phyloP scores from a whole-genome alignment of 1,140 invertebrate genomes.

The Drosophila repletoides region DNA sequence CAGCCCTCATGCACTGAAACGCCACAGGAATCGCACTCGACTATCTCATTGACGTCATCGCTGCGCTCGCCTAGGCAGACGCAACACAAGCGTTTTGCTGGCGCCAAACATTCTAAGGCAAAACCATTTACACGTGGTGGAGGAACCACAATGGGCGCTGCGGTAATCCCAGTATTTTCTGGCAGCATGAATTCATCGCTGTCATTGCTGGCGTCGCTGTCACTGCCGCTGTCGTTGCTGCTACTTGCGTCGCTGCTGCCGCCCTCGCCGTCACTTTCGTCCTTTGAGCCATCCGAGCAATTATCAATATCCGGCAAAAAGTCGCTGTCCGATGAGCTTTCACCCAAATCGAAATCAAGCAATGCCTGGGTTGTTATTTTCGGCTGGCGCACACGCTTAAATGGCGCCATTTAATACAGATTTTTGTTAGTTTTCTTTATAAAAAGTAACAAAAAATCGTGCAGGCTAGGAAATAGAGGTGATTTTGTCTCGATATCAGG shows the following conservation, averaged over 20 bases:
- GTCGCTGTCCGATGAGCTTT: conserved; percentile 97
- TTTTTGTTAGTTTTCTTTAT: conserved; percentile 21
- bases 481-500: no score
- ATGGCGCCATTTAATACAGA: conserved; percentile 60
- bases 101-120: conserved; percentile 37
- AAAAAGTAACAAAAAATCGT: conserved; percentile 18
- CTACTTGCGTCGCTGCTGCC: conserved; percentile 78
- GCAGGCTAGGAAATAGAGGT: background rate
- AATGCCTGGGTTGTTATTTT: conserved; percentile 77
- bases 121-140: conserved; percentile 31
- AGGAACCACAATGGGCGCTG: background rate
- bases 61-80: conserved; percentile 96
- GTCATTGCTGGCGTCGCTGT: conserved; percentile 78
- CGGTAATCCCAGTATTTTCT: background rate
- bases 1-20: conserved; percentile 98
- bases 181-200: conserved; percentile 62
- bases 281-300: conserved; percentile 84
- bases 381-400: conserved; percentile 69
- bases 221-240: conserved; percentile 75
- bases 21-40: conserved; percentile 97
- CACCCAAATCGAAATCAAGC: conserved; percentile 87
- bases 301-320: conserved; percentile 94
- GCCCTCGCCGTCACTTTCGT: conserved; percentile 81
- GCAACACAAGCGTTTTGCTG: conserved; percentile 89
- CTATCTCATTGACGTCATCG: conserved; percentile 97